These are phyloP conservation scores for Aspiorhynchus laticeps DNA, from an alignment of 2,113 vertebrate species.

Conservation along the genomic window DNA sequence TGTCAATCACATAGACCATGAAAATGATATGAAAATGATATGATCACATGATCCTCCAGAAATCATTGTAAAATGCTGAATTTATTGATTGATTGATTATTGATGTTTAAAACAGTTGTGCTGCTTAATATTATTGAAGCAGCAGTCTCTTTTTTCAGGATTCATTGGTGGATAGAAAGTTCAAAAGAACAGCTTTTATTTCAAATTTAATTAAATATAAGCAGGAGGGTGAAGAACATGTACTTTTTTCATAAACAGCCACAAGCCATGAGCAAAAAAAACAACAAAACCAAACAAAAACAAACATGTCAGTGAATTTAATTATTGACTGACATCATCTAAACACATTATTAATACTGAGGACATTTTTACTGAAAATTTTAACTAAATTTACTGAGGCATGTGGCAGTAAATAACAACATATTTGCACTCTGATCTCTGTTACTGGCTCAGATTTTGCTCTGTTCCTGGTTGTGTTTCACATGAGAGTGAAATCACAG, in stretches of 20 bases:
- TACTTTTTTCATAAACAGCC: neutral
- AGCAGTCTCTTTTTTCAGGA: neutral
- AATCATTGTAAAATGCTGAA: neutral
- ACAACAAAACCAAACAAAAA: neutral
- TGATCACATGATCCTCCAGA: neutral
- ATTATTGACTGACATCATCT: neutral
- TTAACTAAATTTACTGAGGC: neutral
- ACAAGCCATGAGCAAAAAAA: neutral
- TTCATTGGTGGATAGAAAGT: neutral
- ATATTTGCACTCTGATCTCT: constrained; percentile 4
- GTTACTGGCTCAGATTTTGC: neutral
- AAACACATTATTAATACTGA: neutral
- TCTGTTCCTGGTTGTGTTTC: neutral
- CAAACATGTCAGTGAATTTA: neutral
- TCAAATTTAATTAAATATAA: too few species aligned
- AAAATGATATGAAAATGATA: too few species aligned
- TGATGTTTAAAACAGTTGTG: neutral
- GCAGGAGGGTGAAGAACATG: neutral
- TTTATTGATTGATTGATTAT: neutral
- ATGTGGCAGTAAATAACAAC: neutral
- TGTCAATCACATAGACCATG: too few species aligned
- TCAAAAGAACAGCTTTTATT: too few species aligned
- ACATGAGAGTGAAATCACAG: neutral
- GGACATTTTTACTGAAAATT: neutral
- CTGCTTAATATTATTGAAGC: too few species aligned